These are phyloP conservation scores for Plecturocebus donacophilus DNA, from an alignment of 2,113 vertebrate species.

Conservation along the genomic window DNA sequence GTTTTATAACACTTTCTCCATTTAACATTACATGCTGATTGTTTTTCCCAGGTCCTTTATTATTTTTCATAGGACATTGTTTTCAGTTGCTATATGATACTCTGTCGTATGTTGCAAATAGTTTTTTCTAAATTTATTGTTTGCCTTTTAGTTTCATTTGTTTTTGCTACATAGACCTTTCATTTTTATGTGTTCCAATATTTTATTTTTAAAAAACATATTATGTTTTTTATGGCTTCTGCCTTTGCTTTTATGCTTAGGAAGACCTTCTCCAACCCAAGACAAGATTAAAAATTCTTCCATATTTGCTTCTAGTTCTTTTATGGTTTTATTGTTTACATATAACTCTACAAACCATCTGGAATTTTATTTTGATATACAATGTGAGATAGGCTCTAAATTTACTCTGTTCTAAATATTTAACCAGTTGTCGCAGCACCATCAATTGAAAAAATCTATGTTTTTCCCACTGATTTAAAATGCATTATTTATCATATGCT, in stretches of 20 bases:
- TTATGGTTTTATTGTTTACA: conserved; percentile 75
- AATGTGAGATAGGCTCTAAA: conserved; percentile 73
- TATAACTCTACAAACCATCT: conserved; percentile 75
- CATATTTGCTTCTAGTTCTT: conserved; percentile 69
- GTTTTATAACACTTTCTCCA: background rate
- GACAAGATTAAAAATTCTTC: conserved; percentile 51
- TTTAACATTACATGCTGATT: background rate
- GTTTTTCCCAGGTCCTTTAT: background rate
- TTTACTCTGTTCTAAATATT: conserved; percentile 79
- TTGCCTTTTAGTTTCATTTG: conserved; percentile 33
- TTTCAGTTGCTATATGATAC: background rate
- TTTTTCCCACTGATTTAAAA: conserved; percentile 71
- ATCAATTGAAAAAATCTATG: conserved; percentile 76
- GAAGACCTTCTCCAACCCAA: conserved; percentile 55
- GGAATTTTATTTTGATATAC: conserved; percentile 78
- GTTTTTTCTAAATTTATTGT: conserved; percentile 38
- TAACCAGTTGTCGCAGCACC: conserved; percentile 74
- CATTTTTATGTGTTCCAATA: background rate
- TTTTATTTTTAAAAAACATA: background rate
- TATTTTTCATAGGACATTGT: conserved; percentile 24
- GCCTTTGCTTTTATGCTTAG: conserved; percentile 37
- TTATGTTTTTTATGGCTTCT: conserved; percentile 53
- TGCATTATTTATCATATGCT: conserved; percentile 77
- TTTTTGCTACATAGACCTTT: conserved; percentile 22
- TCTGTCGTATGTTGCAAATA: conserved; percentile 4